Base-by-base conservation (phyloP, 2,797 vertebrate species). In the Hippoglossus hippoglossus region DNA sequence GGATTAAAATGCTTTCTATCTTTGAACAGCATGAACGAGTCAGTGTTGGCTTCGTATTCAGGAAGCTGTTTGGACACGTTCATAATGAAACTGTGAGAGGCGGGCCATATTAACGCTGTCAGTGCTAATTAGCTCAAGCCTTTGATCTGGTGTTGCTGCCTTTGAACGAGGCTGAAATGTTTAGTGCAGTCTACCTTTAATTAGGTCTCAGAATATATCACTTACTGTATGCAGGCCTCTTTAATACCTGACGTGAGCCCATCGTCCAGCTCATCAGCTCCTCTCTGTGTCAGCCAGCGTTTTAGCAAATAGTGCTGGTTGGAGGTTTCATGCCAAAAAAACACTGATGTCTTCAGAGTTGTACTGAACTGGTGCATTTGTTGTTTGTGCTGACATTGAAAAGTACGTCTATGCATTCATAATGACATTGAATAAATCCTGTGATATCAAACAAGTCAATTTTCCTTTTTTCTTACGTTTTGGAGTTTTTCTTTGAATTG, bases 381-480 rank as follows among this genome's bases (percentile, higher is more conserved):
- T 60, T 19, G 39, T 73, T 80, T 65, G 71, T 70, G 51, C 63
- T 79, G 64, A 81, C 52, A 65, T 71, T 81, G 39, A 73, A 73
- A 77, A 67, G 12, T 60, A 76, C 71, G 67, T 78, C 63, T 81
- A 85, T 88, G 82, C 83, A 81, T 77, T 59, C 54, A 81, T 75
- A 19, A 70, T 44, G 31, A 66, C 46, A 49, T 1, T 66, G 49
- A 92, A 91, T 90, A 92, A 89, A 92, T 82, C 67, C 16, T 55
- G 28, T 70, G 66, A 83, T 47, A 83, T 82, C 73, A 71, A 62
- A 63, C 41, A 46, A 0, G 19, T 75, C 59, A 68, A 39, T 52
- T 44, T 67, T 46, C 15, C 8, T 1, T 36, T 16, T 55, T 18
- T 19, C 5, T 46, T 18, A 46, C 1, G 1, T 46, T 46, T 6